Percentiles rank a stretch among this genome's conserved stretches.
Conservation (phyloP, 2,888 invertebrate species). For the Elaeidobius kamerunicus region DNA sequence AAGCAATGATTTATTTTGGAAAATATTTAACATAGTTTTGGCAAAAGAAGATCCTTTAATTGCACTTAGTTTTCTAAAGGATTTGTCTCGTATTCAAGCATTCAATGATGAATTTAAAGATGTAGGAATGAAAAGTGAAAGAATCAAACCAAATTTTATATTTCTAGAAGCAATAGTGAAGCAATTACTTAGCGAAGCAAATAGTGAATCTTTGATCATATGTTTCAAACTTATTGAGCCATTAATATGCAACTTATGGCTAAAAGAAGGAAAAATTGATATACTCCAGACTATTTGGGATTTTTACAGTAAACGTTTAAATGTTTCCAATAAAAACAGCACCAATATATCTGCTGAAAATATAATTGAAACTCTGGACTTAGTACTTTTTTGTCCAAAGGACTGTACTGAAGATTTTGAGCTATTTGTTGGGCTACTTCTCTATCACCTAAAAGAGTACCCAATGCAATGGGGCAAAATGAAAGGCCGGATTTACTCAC, state of each 20-base stretch:
- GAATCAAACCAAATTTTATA: slow-evolving; percentile 38
- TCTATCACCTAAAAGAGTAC: slow-evolving; percentile 41
- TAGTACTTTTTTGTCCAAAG: slow-evolving; percentile 34
- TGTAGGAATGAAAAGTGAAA: slow-evolving; percentile 26
- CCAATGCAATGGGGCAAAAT: slow-evolving; percentile 47
- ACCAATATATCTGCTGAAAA: slow-evolving; percentile 28
- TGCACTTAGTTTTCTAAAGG: slow-evolving; percentile 39
- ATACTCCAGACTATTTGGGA: slow-evolving; percentile 47
- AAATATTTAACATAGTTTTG: slow-evolving; percentile 40
- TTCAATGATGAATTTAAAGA: slow-evolving; percentile 31
- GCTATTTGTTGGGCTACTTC: slow-evolving; percentile 43
- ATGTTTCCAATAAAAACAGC: slow-evolving; percentile 35
- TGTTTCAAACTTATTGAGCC: slow-evolving; percentile 39
- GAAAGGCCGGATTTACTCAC: slow-evolving; percentile 47
- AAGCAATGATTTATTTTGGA: slow-evolving; percentile 40
- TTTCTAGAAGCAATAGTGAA: slow-evolving; percentile 41
- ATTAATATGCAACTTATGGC: slow-evolving; percentile 43
- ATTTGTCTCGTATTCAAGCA: slow-evolving; percentile 37
- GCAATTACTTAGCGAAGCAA: slow-evolving; percentile 31
- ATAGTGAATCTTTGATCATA: slow-evolving; percentile 34
- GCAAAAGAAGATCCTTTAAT: slow-evolving; percentile 39
- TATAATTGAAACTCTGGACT: slow-evolving; percentile 35
- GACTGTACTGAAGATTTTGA: slow-evolving; percentile 42
- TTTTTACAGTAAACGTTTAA: slow-evolving; percentile 44
- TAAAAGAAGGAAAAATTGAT: slow-evolving; percentile 42